Evolutionary conservation across 2,888 invertebrate species (phyloP), one percentile per base, ranked within the genome.

Genomic region (Phaedon cochleariae): DNA sequence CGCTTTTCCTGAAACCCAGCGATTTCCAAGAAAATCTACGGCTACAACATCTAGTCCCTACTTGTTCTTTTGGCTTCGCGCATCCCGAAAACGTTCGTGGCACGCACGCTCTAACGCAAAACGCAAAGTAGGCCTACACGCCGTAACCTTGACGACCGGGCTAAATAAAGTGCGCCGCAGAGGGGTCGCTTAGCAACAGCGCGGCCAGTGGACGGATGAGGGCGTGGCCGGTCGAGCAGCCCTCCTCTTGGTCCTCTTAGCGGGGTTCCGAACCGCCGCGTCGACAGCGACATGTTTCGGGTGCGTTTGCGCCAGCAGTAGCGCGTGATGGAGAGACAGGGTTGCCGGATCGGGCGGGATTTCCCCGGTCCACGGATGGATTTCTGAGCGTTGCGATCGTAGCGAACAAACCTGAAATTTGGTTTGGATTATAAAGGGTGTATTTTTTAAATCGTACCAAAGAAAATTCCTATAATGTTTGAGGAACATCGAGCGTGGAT

Each of bases 141-240:
- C 52, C 73, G 76, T 76, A 76, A 75, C 76, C 76, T 76, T 76
- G 76, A 73, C 74, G 71, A 76, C 75, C 70, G 67, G 72, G 71
- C 76, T 73, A 76, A 76, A 76, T 75, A 75, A 74, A 74, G 76
- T 75, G 70, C 71, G 73, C 71, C 74, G 73, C 73, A 69, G 73
- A 76, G 76, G 74, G 76, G 76, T 76, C 72, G 74, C 76, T 71
- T 76, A 75, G 76, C 76, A 76, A 76, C 76, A 76, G 74, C 15
- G 41, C 75, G 73, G 69, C 74, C 76, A 74, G 74, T 74, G 73
- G 74, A 71, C 70, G 67, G 57, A 58, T 62, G 76, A 72, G 65
- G 76, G 76, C 74, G 76, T 71, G 73, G 70, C 67, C 61, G 53
- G 37, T 41, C 52, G 46, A 65, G 67, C 68, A 70, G 71, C 72